Conservation (phyloP, 2,797 vertebrate species). For the Schizopygopsis pylzovi region DNA sequence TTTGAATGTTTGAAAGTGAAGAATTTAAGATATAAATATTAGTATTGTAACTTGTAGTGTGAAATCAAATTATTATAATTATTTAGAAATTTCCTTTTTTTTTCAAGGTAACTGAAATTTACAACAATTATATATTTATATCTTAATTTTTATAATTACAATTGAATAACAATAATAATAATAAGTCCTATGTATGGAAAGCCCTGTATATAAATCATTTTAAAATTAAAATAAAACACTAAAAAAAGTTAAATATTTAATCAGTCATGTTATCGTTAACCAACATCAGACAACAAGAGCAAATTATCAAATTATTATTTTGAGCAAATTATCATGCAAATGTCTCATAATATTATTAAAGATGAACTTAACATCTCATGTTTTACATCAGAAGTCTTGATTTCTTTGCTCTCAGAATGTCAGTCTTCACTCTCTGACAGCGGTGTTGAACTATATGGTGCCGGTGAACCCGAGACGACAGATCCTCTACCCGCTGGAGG, state of each 20-base stretch:
- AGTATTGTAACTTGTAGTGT: not conserved
- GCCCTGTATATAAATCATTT: not conserved
- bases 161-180: not conserved
- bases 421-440: constrained; percentile 83
- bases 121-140: not conserved
- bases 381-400: not conserved
- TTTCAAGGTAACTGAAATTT: not conserved
- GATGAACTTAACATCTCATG: not conserved
- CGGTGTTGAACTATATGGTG: constrained; percentile 86
- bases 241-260: not conserved
- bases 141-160: not conserved
- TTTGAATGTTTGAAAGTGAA: not conserved
- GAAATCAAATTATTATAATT: not conserved
- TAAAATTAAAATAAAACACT: not conserved
- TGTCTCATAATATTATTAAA: not conserved
- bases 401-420: constrained; percentile 78
- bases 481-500: constrained; percentile 92
- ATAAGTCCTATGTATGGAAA: no score
- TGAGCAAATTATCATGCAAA: not conserved
- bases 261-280: not conserved
- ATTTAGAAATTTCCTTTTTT: not conserved
- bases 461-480: constrained; percentile 91
- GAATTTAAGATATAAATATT: not conserved
- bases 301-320: no score
- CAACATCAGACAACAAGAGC: not conserved